phyloP scores from a whole-genome alignment of 1,140 invertebrate species.

The Drosophila simulans region DNA sequence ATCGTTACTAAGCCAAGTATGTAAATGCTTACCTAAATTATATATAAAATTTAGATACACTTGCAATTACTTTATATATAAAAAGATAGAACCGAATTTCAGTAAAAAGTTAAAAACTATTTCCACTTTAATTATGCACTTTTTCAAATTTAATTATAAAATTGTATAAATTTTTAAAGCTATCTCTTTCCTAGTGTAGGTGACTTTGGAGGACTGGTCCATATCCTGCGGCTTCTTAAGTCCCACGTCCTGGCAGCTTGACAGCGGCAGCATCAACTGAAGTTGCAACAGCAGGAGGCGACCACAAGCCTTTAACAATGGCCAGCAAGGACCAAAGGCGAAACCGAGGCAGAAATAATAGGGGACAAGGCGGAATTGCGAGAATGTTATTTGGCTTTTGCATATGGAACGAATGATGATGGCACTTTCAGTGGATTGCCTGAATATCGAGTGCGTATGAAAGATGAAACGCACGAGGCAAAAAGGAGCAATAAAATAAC shows the following conservation, averaged over 20 bases:
- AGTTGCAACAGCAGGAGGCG: slow-evolving; percentile 43
- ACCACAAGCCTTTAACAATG: slow-evolving; percentile 40
- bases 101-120: too few relatives aligned
- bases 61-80: too few relatives aligned
- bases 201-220: not conserved
- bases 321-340: slow-evolving; percentile 22
- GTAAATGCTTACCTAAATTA: too few relatives aligned
- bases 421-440: slow-evolving; percentile 50
- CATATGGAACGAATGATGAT: slow-evolving; percentile 57
- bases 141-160: too few relatives aligned
- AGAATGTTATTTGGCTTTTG: slow-evolving; percentile 65
- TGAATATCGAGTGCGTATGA: slow-evolving; percentile 43
- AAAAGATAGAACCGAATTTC: too few relatives aligned
- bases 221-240: slow-evolving; percentile 38
- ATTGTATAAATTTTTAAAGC: too few relatives aligned
- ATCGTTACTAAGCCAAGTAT: too few relatives aligned
- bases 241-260: slow-evolving; percentile 57
- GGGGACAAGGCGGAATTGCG: slow-evolving; percentile 12
- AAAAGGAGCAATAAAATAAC: slow-evolving; percentile 41
- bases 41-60: too few relatives aligned
- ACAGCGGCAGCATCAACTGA: slow-evolving; percentile 52
- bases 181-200: slow-evolving; percentile 1
- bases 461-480: slow-evolving; percentile 26
- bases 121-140: too few relatives aligned
- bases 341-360: slow-evolving; percentile 2